These are phyloP conservation scores for Pholis gunnellus DNA, from an alignment of 2,113 vertebrate genomes.

Conservation along the genomic window DNA sequence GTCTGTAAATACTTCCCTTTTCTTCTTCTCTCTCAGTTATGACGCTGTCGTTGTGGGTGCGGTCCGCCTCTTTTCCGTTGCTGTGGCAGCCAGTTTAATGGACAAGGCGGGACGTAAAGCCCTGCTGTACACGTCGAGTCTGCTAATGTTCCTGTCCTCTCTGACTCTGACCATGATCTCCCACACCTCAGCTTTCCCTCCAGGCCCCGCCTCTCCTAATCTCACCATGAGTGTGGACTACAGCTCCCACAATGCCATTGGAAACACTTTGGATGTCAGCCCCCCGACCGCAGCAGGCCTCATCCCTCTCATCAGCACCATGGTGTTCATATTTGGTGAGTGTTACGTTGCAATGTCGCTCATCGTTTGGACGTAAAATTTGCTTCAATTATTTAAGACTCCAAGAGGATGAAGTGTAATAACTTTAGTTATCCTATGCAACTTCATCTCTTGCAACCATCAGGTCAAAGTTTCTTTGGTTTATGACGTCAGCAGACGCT, in stretches of 20 bases:
- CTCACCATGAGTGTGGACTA: constrained; percentile 36
- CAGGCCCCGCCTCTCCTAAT: constrained; percentile 36
- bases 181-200: constrained; percentile 53
- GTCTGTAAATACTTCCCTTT: neutral
- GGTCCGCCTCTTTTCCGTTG: constrained; percentile 89
- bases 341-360: neutral
- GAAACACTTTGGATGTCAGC: neutral
- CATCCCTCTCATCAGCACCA: constrained; percentile 89
- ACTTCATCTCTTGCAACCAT: neutral
- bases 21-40: constrained; percentile 63
- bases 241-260: constrained; percentile 12
- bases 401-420: neutral
- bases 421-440: neutral
- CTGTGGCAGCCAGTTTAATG: constrained; percentile 88
- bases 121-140: constrained; percentile 90
- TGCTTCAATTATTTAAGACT: neutral
- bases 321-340: constrained; percentile 95
- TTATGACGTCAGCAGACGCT: neutral
- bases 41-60: constrained; percentile 90
- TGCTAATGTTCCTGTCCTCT: constrained; percentile 88
- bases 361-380: neutral
- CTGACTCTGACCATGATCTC: constrained; percentile 88
- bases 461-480: neutral
- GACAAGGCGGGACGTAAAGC: constrained; percentile 93
- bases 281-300: constrained; percentile 44